Base-by-base conservation (phyloP, 1,140 invertebrate genomes). In the Caligus rogercresseyi region DNA sequence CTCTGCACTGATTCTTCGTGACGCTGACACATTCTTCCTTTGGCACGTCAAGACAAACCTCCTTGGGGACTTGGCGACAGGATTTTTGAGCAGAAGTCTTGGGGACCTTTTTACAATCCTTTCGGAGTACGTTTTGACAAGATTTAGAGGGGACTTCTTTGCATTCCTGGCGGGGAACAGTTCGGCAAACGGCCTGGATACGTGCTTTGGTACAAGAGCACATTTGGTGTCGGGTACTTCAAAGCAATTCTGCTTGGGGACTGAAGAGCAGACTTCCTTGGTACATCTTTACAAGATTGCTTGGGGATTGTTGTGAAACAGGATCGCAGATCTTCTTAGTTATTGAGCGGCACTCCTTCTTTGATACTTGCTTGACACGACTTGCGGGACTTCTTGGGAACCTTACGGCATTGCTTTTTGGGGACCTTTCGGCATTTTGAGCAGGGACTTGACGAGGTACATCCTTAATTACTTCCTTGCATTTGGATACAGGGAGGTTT, bases 111-210 rank as follows among this genome's bases (percentile, higher is more conserved):
- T 25, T 25, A 43, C 26, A 26, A 7, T 7, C 16, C 25, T 11
- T 3, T 15, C 24, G 24, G 3, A 43, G 58, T 3, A 52, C n/a
- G 11, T 52, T 55, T 15, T 19, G 21, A 26, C 60, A 62, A 23
- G 19, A 52, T 21, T 63, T 15, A 25, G 19, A 51, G 2, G 51
- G 52, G 2, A 58, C 25, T 25, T 58, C 21, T 18, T n/a, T 2
- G 43, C 61, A 63, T 53, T 63, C 61, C 23, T 63, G 18, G 16
- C 61, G 52, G 24, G 61, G 61, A 55, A 63, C 61, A 55, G 54
- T 25, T 19, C 21, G 52, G 21, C 61, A 63, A 14, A 19, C 25
- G 15, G 15, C 55, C 7, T 21, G 16, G 18, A 18, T n/a, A 21
- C 55, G 13, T 57, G 16, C 20, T 18, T 19, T 4, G 16, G 55